These are phyloP conservation scores for Paratilapia polleni DNA, from an alignment of 2,113 vertebrate species.

Conservation along the genomic window DNA sequence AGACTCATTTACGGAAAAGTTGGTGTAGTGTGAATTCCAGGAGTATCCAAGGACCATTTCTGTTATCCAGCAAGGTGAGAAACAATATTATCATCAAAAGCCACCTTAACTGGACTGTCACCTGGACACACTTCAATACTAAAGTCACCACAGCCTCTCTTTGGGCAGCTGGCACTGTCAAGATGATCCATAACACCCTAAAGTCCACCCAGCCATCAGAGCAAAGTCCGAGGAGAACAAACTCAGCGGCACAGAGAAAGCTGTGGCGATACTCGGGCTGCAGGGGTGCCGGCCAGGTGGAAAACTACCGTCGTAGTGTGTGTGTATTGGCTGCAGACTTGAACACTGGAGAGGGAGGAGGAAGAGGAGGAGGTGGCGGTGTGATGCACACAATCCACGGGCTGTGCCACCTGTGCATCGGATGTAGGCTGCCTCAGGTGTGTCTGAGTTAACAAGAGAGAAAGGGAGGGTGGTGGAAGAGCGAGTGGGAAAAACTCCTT, in stretches of 20 bases:
- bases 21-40: background rate
- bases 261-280: slow-evolving; percentile 76
- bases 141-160: background rate
- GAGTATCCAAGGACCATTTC: slow-evolving; percentile 26
- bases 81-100: background rate
- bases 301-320: slow-evolving; percentile 72
- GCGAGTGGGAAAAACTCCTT: background rate
- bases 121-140: background rate
- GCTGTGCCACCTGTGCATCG: slow-evolving; percentile 90
- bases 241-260: slow-evolving; percentile 66
- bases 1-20: background rate
- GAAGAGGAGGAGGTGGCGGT: slow-evolving; percentile 41
- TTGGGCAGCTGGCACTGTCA: background rate
- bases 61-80: slow-evolving; percentile 9
- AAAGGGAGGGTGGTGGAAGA: background rate
- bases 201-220: slow-evolving; percentile 58
- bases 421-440: slow-evolving; percentile 89
- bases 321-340: slow-evolving; percentile 75
- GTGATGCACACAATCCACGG: slow-evolving; percentile 90
- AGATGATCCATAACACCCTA: slow-evolving; percentile 78
- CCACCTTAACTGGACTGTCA: slow-evolving; percentile 16
- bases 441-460: slow-evolving; percentile 39
- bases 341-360: slow-evolving; percentile 49
- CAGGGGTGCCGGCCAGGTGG: slow-evolving; percentile 49
- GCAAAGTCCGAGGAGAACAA: slow-evolving; percentile 62